Evolutionary conservation across 2,888 invertebrate genomes (phyloP).

Genomic region (Erpobdella octoculata): DNA sequence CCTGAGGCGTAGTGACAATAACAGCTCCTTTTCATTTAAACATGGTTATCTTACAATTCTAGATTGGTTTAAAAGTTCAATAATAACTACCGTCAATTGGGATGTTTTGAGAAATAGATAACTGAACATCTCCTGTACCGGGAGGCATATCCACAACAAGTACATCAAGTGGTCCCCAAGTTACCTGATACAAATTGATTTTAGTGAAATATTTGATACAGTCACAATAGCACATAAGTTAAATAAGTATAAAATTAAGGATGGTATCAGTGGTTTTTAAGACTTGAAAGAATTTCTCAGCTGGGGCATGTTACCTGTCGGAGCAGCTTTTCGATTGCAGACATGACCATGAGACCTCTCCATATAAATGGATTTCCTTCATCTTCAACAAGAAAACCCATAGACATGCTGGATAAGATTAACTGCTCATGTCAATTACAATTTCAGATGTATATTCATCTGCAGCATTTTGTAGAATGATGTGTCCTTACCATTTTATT

Average conservation of each 20-base stretch:
- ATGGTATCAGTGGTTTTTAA: too few relatives aligned
- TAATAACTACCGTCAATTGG: conserved; percentile 65
- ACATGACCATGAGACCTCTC: conserved; percentile 94
- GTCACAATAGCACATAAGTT: too few relatives aligned
- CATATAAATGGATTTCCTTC: conserved; percentile 79
- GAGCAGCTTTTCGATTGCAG: conserved; percentile 75
- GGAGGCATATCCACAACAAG: conserved; percentile 89
- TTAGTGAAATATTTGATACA: too few relatives aligned
- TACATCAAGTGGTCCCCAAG: conserved; percentile 79
- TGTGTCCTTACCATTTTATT: conserved; percentile 69
- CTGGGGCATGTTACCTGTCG: conserved; percentile 56
- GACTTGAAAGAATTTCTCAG: neutral
- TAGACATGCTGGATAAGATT: conserved; percentile 70
- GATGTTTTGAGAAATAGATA: conserved; percentile 80
- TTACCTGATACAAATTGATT: conserved; percentile 55
- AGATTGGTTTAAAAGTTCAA: neutral
- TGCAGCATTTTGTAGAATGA: neutral
- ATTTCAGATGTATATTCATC: neutral
- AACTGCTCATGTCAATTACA: neutral
- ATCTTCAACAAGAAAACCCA: conserved; percentile 76
- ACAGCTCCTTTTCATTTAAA: conserved; percentile 61
- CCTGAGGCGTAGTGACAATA: conserved; percentile 86
- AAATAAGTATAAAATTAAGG: too few relatives aligned
- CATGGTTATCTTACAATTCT: neutral
- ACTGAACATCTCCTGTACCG: conserved; percentile 88